A percentile compares a stretch with the other conserved stretches of the same genome.
phyloP scores from a whole-genome alignment of 2,113 vertebrate species.

The Isichthys henryi region DNA sequence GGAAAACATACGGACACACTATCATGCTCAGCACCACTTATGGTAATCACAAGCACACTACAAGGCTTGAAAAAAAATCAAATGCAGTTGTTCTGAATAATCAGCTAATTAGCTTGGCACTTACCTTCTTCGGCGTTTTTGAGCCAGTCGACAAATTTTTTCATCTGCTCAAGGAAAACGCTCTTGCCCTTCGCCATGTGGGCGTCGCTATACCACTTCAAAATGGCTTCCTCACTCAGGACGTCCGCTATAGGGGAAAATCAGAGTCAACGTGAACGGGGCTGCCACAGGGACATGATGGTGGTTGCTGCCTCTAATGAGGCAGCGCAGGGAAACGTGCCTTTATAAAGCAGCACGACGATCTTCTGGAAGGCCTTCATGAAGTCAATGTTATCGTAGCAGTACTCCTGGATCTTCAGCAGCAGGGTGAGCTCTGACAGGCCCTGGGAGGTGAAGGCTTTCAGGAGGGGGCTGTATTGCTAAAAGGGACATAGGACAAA shows the following conservation, averaged over 20 bases:
- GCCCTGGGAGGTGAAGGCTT: constrained; percentile 97
- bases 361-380: constrained; percentile 99
- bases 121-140: constrained; percentile 97
- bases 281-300: neutral
- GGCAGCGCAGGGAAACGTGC: constrained; percentile 45
- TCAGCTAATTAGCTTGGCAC: neutral
- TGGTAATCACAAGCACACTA: neutral
- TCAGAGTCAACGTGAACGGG: neutral
- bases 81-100: neutral
- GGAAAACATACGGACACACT: constrained; percentile 27
- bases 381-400: constrained; percentile 99
- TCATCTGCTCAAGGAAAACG: constrained; percentile 98
- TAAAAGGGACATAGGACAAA: constrained; percentile 35
- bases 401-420: constrained; percentile 99
- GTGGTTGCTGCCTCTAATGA: neutral
- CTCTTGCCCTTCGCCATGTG: constrained; percentile 91
- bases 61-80: neutral
- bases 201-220: constrained; percentile 93
- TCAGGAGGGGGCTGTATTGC: constrained; percentile 99
- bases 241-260: constrained; percentile 72
- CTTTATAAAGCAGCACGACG: constrained; percentile 99
- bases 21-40: neutral
- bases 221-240: constrained; percentile 92
- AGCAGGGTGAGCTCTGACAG: constrained; percentile 95
- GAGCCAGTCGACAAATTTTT: constrained; percentile 98